These are phyloP conservation scores for Cenopis cana DNA, from an alignment of 2,888 invertebrate genomes.

Conservation along the genomic window DNA sequence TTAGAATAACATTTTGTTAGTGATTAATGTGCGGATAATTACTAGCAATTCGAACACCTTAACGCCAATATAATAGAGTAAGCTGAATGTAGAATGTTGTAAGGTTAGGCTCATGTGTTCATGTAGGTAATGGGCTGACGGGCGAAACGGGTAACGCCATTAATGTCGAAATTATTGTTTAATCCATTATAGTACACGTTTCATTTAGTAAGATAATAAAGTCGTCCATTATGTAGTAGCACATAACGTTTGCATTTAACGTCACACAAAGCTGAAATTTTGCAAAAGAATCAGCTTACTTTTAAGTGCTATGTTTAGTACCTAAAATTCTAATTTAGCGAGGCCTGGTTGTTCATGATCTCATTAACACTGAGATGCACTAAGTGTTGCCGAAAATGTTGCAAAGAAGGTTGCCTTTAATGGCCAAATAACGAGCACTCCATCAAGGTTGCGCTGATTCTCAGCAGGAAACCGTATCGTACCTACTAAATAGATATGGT, in stretches of 20 bases:
- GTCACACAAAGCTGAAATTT: neutral
- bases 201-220: slow-evolving; percentile 48
- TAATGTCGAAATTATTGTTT: slow-evolving; percentile 45
- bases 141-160: slow-evolving; percentile 8
- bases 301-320: neutral
- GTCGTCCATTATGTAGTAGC: slow-evolving; percentile 10
- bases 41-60: slow-evolving; percentile 54
- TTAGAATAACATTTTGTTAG: slow-evolving; percentile 63
- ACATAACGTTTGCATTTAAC: slow-evolving; percentile 6
- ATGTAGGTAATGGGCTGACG: slow-evolving; percentile 11
- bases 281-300: neutral
- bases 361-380: slow-evolving; percentile 57
- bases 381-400: slow-evolving; percentile 67
- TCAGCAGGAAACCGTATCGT: slow-evolving; percentile 77
- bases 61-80: slow-evolving; percentile 53
- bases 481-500: slow-evolving; percentile 79
- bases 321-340: slow-evolving; percentile 27
- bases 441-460: slow-evolving; percentile 75
- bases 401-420: slow-evolving; percentile 75
- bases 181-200: slow-evolving; percentile 49
- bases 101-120: slow-evolving; percentile 51
- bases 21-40: slow-evolving; percentile 72
- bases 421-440: slow-evolving; percentile 79
- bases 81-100: slow-evolving; percentile 56
- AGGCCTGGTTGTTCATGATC: slow-evolving; percentile 8